A percentile compares a stretch with the other conserved stretches of the same genome.
Conservation (phyloP, 2,113 vertebrate genomes). For the Pituophis catenifer region DNA sequence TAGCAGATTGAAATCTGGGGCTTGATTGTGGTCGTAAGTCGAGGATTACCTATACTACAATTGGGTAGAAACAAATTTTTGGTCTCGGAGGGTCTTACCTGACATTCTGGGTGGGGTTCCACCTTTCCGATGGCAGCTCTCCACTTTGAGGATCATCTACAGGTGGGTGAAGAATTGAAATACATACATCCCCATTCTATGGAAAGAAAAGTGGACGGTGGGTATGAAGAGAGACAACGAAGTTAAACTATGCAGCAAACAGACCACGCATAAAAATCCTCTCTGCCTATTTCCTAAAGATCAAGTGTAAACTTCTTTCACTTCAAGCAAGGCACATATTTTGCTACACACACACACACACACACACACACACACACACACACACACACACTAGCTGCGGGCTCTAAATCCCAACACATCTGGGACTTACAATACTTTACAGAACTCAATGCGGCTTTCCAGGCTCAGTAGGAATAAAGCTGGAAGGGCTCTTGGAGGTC, state of each 20-base stretch:
- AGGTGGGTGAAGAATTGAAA: conserved; percentile 97
- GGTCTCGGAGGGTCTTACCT: conserved; percentile 73
- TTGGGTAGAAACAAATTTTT: too few relatives aligned
- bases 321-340: too few relatives aligned
- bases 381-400: not conserved
- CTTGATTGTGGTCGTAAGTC: too few relatives aligned
- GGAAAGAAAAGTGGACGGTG: conserved; percentile 43
- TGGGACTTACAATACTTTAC: not conserved
- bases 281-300: not conserved
- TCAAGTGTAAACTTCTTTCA: not conserved
- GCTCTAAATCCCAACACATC: too few relatives aligned
- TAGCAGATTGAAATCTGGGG: too few relatives aligned
- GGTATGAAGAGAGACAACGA: conserved; percentile 18
- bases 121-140: conserved; percentile 95
- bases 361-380: too few relatives aligned
- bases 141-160: conserved; percentile 98
- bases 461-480: not conserved
- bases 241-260: not conserved
- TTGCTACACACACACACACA: not conserved
- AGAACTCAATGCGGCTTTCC: not conserved
- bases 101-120: conserved; percentile 99
- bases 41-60: not conserved
- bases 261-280: not conserved
- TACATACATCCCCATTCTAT: conserved; percentile 97
- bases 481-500: not conserved